A percentile compares a stretch with the other conserved stretches of the same genome.
These are phyloP conservation scores for Morone chrysops DNA, from an alignment of 2,113 vertebrate genomes.

Conservation along the genomic window DNA sequence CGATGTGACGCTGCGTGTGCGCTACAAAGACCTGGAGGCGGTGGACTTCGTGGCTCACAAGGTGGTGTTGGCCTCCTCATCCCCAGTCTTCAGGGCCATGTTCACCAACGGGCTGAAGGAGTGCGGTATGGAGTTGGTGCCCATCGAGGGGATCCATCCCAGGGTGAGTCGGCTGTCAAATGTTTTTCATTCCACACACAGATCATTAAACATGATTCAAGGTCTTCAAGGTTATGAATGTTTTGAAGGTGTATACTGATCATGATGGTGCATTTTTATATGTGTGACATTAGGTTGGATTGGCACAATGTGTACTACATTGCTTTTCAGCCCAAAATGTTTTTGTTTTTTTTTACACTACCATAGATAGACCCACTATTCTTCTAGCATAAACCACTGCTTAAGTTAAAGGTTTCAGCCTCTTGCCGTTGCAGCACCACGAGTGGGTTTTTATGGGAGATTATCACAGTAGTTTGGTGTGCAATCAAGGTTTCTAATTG, in stretches of 20 bases:
- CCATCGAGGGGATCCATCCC: conserved; percentile 95
- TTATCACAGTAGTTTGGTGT: background rate
- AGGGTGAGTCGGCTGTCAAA: conserved; percentile 60
- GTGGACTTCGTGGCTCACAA: conserved; percentile 93
- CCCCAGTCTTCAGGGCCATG: conserved; percentile 95
- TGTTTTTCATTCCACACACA: background rate
- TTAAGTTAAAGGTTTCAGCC: background rate
- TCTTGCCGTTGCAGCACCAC: background rate
- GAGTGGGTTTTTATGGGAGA: background rate
- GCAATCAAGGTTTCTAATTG: background rate
- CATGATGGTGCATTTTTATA: background rate
- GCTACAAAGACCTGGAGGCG: conserved; percentile 85
- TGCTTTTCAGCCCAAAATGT: background rate
- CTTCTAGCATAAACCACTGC: background rate
- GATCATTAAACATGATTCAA: background rate
- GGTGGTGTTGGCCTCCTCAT: conserved; percentile 92
- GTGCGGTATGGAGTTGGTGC: conserved; percentile 91
- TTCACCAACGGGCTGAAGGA: conserved; percentile 94
- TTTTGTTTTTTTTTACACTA: background rate
- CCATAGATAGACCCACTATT: background rate
- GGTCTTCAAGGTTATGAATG: background rate
- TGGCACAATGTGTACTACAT: background rate
- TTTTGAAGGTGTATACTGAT: background rate
- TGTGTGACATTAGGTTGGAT: background rate
- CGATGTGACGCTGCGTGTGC: conserved; percentile 92